Percentiles rank a stretch among this genome's conserved stretches.
phyloP scores from a whole-genome alignment of 2,797 vertebrate species.

The Etheostoma perlongum region DNA sequence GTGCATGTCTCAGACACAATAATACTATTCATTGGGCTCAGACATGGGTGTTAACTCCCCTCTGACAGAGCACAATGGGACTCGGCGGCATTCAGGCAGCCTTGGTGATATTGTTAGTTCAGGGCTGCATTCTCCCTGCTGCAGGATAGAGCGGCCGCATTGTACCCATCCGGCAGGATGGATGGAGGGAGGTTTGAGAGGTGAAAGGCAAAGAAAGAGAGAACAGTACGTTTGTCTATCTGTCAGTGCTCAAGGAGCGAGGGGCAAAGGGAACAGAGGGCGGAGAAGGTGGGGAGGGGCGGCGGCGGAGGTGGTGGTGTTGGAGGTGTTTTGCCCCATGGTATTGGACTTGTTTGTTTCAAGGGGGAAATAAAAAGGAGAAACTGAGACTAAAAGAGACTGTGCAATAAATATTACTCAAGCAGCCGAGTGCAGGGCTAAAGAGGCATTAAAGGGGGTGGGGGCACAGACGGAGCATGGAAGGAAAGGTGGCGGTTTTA shows the following conservation, averaged over 20 bases:
- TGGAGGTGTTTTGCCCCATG: constrained; percentile 70
- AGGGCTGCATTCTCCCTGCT: constrained; percentile 84
- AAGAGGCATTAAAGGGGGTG: constrained; percentile 61
- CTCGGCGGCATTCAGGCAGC: constrained; percentile 85
- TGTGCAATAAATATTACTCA: constrained; percentile 81
- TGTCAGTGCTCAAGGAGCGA: constrained; percentile 81
- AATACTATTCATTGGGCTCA: constrained; percentile 91
- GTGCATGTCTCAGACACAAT: constrained; percentile 91
- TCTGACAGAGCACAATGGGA: constrained; percentile 91
- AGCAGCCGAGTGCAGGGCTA: constrained; percentile 68
- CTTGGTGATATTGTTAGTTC: constrained; percentile 88
- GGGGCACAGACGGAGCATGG: constrained; percentile 34
- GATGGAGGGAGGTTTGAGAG: constrained; percentile 83
- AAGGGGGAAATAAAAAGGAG: constrained; percentile 47
- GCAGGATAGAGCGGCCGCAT: constrained; percentile 87
- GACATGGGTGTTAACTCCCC: constrained; percentile 89
- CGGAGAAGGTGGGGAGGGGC: constrained; percentile 58
- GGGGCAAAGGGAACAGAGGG: constrained; percentile 57
- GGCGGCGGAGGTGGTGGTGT: constrained; percentile 44
- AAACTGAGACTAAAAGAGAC: constrained; percentile 62
- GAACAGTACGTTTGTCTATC: constrained; percentile 86
- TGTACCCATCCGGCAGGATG: constrained; percentile 84
- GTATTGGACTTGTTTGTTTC: constrained; percentile 83
- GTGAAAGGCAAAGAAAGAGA: constrained; percentile 85
- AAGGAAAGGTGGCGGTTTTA: constrained; percentile 46